Conservation (phyloP, 2,888 invertebrate species). For the Antheraea yamamai region DNA sequence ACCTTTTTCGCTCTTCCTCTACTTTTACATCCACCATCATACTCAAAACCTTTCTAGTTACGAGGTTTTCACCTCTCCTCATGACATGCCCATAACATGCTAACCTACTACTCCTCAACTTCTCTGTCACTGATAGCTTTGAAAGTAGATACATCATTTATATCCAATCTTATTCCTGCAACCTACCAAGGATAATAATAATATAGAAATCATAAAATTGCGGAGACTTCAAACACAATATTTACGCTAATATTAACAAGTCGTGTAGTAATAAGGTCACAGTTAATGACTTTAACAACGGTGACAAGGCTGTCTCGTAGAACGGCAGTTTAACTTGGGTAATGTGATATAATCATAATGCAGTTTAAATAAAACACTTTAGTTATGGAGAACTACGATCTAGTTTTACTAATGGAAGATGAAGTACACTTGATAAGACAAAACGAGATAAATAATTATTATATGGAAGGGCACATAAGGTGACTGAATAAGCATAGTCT, state of each 20-base stretch:
- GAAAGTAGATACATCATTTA: neutral
- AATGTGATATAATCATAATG: slow-evolving; percentile 13
- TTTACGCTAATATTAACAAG: slow-evolving; percentile 29
- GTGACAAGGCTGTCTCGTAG: slow-evolving; percentile 31
- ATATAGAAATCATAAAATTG: neutral
- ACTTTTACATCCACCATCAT: too few species aligned
- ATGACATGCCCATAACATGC: too few species aligned
- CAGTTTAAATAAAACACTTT: neutral
- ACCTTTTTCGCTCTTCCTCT: too few species aligned
- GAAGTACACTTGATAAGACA: neutral
- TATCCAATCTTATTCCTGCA: neutral
- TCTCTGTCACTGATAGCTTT: neutral
- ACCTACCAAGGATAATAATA: neutral
- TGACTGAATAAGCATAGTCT: neutral
- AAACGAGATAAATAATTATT: neutral
- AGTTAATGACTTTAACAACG: slow-evolving; percentile 29
- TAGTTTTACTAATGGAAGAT: neutral
- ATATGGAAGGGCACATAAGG: neutral
- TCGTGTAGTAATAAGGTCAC: slow-evolving; percentile 34
- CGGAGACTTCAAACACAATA: slow-evolving; percentile 21
- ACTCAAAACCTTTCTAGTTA: too few species aligned
- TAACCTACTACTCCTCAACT: too few species aligned
- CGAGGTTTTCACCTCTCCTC: too few species aligned
- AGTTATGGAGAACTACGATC: neutral
- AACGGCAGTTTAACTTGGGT: slow-evolving; percentile 23